These are phyloP conservation scores for Cotesia vestalis DNA, from an alignment of 1,140 invertebrate genomes.

Conservation along the genomic window DNA sequence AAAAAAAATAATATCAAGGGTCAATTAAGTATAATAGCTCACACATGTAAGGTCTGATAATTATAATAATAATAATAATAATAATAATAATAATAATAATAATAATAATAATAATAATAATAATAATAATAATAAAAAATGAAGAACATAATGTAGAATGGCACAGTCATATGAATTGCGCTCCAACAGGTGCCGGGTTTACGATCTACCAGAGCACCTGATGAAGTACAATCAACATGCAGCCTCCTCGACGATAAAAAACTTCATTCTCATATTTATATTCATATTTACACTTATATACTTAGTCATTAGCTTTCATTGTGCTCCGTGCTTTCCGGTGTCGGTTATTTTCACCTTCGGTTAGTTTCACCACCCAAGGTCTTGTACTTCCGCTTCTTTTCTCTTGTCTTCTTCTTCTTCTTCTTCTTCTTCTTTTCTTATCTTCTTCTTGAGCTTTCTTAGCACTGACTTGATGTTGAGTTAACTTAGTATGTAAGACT, in stretches of 20 bases:
- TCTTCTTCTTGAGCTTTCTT: constrained; percentile 11
- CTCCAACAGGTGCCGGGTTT: constrained; percentile 96
- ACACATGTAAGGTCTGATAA: no score
- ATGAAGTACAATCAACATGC: constrained; percentile 98
- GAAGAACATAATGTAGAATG: constrained; percentile 48
- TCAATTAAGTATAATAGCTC: no score
- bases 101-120: not conserved
- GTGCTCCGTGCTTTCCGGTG: constrained; percentile 25
- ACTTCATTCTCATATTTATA: no score
- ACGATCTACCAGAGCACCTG: constrained; percentile 92
- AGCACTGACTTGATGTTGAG: not conserved
- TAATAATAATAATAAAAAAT: not conserved
- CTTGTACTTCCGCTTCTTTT: constrained; percentile 13
- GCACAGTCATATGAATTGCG: constrained; percentile 78
- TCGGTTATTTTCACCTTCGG: not conserved
- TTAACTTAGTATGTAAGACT: not conserved
- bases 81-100: no score
- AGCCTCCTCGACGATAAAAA: constrained; percentile 51
- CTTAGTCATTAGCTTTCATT: not conserved
- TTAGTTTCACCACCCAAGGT: not conserved
- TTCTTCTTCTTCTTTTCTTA: not conserved
- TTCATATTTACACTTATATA: no score
- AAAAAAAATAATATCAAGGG: no score
- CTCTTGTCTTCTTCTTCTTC: not conserved
- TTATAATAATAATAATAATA: no score